phyloP scores from a whole-genome alignment of 2,113 vertebrate genomes.

The Tauraco erythrolophus region DNA sequence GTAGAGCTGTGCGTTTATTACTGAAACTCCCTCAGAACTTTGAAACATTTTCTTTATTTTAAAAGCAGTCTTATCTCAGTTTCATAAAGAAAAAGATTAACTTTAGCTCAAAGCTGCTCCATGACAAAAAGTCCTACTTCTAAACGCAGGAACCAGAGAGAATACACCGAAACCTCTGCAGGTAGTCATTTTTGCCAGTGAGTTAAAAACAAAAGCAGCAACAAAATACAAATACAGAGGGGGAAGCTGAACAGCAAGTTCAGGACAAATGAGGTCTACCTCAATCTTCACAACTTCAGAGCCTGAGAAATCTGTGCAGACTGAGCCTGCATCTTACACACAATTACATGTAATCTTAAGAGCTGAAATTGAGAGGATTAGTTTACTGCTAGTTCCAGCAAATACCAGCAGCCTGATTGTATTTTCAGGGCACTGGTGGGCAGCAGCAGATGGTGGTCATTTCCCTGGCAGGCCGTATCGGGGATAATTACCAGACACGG shows the following conservation, averaged over 20 bases:
- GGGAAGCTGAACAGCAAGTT: background rate
- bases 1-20: background rate
- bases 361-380: constrained; percentile 26
- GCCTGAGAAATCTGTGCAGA: background rate
- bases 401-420: background rate
- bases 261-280: background rate
- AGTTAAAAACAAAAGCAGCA: background rate
- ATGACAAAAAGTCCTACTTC: background rate
- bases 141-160: background rate
- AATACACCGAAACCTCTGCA: background rate
- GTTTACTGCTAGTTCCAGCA: background rate
- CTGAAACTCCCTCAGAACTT: background rate
- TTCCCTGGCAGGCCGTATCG: constrained; percentile 29
- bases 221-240: background rate
- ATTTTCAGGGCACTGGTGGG: constrained; percentile 30
- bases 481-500: constrained; percentile 39
- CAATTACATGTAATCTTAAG: background rate
- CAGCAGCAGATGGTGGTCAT: constrained; percentile 70
- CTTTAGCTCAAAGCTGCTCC: background rate
- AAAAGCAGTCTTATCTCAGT: background rate
- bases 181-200: background rate
- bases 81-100: background rate
- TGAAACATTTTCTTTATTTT: background rate
- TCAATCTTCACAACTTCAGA: background rate
- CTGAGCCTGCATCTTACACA: background rate